Conservation (phyloP, 2,113 vertebrate species). For the Macquaria australasica region DNA sequence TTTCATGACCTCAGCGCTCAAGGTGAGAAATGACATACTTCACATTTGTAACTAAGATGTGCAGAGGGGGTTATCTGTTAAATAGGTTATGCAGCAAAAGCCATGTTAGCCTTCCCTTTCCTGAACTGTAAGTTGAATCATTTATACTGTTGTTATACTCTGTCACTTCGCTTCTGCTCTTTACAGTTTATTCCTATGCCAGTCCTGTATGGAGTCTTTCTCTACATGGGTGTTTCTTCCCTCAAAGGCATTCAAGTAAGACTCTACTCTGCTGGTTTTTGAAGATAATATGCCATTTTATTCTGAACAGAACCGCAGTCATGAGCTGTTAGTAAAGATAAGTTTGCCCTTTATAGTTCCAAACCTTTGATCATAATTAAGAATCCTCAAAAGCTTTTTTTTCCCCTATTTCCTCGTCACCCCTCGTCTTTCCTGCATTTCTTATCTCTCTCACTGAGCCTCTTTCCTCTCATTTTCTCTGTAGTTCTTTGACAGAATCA, state of each 20-base stretch:
- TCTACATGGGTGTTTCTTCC: slow-evolving; percentile 98
- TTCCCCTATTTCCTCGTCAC: background rate
- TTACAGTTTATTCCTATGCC: slow-evolving; percentile 97
- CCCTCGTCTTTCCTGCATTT: background rate
- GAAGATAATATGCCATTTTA: slow-evolving; percentile 37
- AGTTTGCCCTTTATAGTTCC: slow-evolving; percentile 19
- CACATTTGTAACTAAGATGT: background rate
- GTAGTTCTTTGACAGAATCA: slow-evolving; percentile 96
- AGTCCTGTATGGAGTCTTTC: slow-evolving; percentile 96
- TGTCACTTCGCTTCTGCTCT: slow-evolving; percentile 7
- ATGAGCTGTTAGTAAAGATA: slow-evolving; percentile 46
- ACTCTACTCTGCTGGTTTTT: slow-evolving; percentile 38
- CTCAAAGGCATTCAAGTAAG: slow-evolving; percentile 97
- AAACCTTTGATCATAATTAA: slow-evolving; percentile 52
- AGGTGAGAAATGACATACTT: slow-evolving; percentile 81
- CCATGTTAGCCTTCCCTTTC: background rate
- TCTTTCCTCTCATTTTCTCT: slow-evolving; percentile 20
- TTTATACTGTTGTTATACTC: background rate
- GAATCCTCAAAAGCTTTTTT: slow-evolving; percentile 10
- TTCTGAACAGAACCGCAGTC: slow-evolving; percentile 26
- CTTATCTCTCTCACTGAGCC: slow-evolving; percentile 2
- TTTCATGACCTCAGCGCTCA: slow-evolving; percentile 95
- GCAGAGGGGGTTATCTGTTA: background rate
- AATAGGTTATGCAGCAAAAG: background rate
- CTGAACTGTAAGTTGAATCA: background rate